Evolutionary conservation across 1,140 invertebrate species (phyloP).

Genomic region (Microvelia longipes): DNA sequence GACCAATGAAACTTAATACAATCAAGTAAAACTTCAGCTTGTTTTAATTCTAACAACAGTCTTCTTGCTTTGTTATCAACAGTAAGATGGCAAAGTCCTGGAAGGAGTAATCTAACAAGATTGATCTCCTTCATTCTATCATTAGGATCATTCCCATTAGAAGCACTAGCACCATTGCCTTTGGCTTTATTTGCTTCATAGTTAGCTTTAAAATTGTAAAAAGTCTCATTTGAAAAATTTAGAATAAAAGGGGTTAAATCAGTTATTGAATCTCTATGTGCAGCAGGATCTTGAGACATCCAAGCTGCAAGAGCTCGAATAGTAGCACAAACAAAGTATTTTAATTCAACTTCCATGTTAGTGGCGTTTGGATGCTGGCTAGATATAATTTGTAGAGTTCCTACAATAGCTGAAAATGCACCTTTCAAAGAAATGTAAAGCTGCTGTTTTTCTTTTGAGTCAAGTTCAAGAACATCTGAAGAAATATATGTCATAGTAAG

Average conservation of each 20-base stretch:
- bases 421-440: slow-evolving; percentile 79
- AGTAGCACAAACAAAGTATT: slow-evolving; percentile 64
- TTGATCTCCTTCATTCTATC: slow-evolving; percentile 50
- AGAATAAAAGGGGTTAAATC: slow-evolving; percentile 61
- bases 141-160: slow-evolving; percentile 34
- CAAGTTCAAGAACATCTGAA: slow-evolving; percentile 62
- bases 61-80: slow-evolving; percentile 74
- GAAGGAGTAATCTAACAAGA: slow-evolving; percentile 62
- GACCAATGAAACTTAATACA: slow-evolving; percentile 69
- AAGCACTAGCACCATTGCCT: slow-evolving; percentile 35
- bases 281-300: slow-evolving; percentile 81
- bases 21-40: slow-evolving; percentile 64
- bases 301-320: slow-evolving; percentile 70
- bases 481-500: slow-evolving; percentile 63
- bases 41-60: slow-evolving; percentile 59
- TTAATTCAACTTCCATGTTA: slow-evolving; percentile 43
- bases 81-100: slow-evolving; percentile 74
- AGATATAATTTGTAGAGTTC: slow-evolving; percentile 47
- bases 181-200: slow-evolving; percentile 36
- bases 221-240: slow-evolving; percentile 61
- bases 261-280: slow-evolving; percentile 68
- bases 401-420: slow-evolving; percentile 67
- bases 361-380: slow-evolving; percentile 42
- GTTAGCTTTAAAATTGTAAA: slow-evolving; percentile 40
- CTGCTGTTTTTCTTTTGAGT: slow-evolving; percentile 78